A percentile compares a stretch with the other conserved stretches of the same genome.
Evolutionary conservation across 1,140 invertebrate genomes (phyloP).

Genomic region (Planococcus citri): DNA sequence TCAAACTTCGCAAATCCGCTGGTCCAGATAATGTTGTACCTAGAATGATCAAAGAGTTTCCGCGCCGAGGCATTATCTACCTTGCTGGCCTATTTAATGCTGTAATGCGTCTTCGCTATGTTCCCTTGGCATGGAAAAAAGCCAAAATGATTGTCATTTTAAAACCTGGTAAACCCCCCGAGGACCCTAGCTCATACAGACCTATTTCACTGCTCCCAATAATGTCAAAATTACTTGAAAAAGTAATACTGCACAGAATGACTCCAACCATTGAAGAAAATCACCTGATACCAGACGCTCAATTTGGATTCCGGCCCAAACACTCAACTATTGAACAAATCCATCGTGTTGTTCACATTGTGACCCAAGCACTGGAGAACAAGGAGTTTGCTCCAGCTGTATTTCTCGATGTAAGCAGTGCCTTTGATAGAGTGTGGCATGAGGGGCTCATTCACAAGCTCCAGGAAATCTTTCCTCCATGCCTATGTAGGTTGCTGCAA

Average conservation of each 20-base stretch:
- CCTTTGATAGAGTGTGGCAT: slow-evolving; percentile 32
- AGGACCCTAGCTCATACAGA: slow-evolving; percentile 25
- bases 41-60: background rate
- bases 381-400: slow-evolving; percentile 23
- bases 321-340: slow-evolving; percentile 29
- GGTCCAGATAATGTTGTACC: background rate
- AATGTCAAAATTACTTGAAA: slow-evolving; percentile 8
- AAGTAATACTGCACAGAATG: background rate
- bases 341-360: slow-evolving; percentile 23
- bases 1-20: background rate
- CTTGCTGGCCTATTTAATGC: background rate
- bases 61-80: background rate
- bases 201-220: background rate
- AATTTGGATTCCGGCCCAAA: slow-evolving; percentile 32
- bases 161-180: slow-evolving; percentile 30
- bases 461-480: background rate
- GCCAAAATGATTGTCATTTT: slow-evolving; percentile 31
- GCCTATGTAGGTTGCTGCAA: too few species aligned
- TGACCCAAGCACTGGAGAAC: slow-evolving; percentile 24
- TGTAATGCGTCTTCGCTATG: background rate
- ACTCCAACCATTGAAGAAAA: background rate
- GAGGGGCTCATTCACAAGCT: slow-evolving; percentile 25
- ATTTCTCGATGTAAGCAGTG: slow-evolving; percentile 28
- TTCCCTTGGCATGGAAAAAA: slow-evolving; percentile 30
- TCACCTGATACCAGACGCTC: slow-evolving; percentile 28